Conservation (phyloP, 2,888 invertebrate genomes). For the Heliconius sara region DNA sequence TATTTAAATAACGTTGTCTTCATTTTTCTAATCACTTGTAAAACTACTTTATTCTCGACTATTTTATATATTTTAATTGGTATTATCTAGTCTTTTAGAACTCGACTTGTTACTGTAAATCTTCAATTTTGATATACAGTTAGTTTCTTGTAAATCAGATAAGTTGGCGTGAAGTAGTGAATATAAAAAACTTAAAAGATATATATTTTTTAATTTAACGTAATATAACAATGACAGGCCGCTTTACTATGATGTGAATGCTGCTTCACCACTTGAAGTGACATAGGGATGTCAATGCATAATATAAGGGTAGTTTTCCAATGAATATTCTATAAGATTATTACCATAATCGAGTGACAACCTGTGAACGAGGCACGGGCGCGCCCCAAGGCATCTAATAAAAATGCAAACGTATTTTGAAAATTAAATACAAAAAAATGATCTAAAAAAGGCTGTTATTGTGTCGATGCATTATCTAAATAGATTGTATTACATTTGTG, state of each 20-base stretch:
- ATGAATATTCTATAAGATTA: slow-evolving; percentile 71
- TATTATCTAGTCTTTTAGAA: neutral
- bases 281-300: slow-evolving; percentile 23
- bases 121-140: neutral
- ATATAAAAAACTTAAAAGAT: neutral
- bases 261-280: slow-evolving; percentile 6
- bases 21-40: neutral
- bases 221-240: neutral
- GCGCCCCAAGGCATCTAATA: slow-evolving; percentile 63
- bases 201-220: neutral
- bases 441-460: slow-evolving; percentile 48
- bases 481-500: slow-evolving; percentile 58
- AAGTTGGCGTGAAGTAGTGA: slow-evolving; percentile 2
- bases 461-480: slow-evolving; percentile 64
- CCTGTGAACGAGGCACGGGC: slow-evolving; percentile 69
- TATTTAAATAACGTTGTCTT: slow-evolving; percentile 9
- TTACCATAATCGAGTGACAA: slow-evolving; percentile 74
- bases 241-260: neutral
- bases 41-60: neutral
- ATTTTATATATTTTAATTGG: neutral
- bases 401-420: slow-evolving; percentile 65
- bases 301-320: slow-evolving; percentile 63
- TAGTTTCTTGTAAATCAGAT: slow-evolving; percentile 9
- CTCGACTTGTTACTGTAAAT: neutral
- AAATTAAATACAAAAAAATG: slow-evolving; percentile 56